Evolutionary conservation across 2,888 invertebrate species (phyloP), one percentile per base, ranked within the genome.

Genomic region (Melikaiella ostensackeni): DNA sequence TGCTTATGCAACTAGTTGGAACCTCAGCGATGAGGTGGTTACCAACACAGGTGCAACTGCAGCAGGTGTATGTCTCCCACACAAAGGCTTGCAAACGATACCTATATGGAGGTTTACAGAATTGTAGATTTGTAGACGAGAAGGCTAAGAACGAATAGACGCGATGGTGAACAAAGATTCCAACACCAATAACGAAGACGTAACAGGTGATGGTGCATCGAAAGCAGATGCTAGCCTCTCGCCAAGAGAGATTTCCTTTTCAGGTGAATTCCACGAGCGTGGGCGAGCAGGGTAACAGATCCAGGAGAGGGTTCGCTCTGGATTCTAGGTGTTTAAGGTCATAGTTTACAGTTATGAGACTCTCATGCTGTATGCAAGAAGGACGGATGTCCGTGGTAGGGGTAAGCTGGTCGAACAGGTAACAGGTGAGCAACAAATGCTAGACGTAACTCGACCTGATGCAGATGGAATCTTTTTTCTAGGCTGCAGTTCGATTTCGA

Each of bases 211-310:
- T 27, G 61, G 27, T 64, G 55, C 55, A 19, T 21, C 50, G 33
- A 64, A 57, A 74, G 38, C 63, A 27, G 21, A 55, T n/a, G 46
- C 24, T 74, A 63, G 70, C 55, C 70, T 79, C 75, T 80, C 83
- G 76, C 79, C 83, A 83, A 84, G 83, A 81, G 84, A 85, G 85
- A 89, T 89, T 89, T 89, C 88, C 88, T 89, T 89, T 89, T 89
- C 89, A 89, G 88, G 88, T 89, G 88, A 89, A 89, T 88, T 88
- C 84, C 84, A 76, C 84, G 84, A 89, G 87, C 87, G 89, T 86
- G 84, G 86, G 86, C 84, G 86, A 89, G 85, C 89, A 89, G 88
- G 88, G 79, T 83, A 86, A 77, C 89, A 89, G 84, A 75, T 73
- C 61, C 61, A 70, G 57, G 75, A 84, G 84, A 82, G 83, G 81